Conservation (phyloP, 1,140 invertebrate species). For the Sinonovacula constricta region DNA sequence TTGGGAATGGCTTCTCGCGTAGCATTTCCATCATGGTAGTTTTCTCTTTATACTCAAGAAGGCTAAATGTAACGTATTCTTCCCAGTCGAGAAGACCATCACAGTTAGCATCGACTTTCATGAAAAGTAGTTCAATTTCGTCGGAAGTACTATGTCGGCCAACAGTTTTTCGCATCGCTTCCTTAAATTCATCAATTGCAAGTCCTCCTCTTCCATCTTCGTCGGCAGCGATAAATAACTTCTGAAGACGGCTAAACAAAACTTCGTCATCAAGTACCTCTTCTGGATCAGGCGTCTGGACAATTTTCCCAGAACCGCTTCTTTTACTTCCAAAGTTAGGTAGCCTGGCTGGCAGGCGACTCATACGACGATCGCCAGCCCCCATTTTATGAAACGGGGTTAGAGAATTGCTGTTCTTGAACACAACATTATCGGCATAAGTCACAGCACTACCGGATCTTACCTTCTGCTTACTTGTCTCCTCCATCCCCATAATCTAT, state of each 20-base stretch:
- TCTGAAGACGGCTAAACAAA: constrained; percentile 50
- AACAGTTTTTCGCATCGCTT: constrained; percentile 64
- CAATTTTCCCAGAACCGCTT: not conserved
- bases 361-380: not conserved
- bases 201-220: constrained; percentile 61
- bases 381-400: not conserved
- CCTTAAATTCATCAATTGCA: constrained; percentile 67
- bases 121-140: constrained; percentile 68
- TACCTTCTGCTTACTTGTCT: too few relatives aligned
- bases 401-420: not conserved
- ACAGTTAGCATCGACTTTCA: constrained; percentile 76
- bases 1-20: constrained; percentile 64
- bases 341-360: not conserved
- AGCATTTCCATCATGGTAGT: constrained; percentile 68
- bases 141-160: constrained; percentile 59
- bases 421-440: not conserved
- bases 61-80: constrained; percentile 73
- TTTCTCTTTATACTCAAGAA: constrained; percentile 73
- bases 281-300: constrained; percentile 26
- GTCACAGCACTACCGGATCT: not conserved
- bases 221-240: constrained; percentile 64
- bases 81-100: constrained; percentile 76
- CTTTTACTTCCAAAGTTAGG: not conserved
- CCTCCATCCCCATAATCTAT: too few relatives aligned
- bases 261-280: constrained; percentile 39